Evolutionary conservation across 1,140 invertebrate species (phyloP).

Genomic region (Mylabris phalerata): DNA sequence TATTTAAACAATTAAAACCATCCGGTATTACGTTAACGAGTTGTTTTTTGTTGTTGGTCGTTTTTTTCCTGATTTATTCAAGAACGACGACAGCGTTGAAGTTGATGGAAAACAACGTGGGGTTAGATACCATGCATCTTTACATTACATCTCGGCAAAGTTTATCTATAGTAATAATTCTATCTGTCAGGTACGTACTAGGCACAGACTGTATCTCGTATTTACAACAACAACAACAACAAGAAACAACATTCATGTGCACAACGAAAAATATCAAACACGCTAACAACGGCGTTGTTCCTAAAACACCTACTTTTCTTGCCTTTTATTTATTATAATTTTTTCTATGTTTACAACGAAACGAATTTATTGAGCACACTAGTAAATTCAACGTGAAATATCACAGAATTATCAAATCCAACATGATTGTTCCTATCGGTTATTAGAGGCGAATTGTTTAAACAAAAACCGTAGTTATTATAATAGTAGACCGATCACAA

Average conservation of each 20-base stretch:
- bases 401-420: too few relatives aligned
- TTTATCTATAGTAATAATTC: slow-evolving; percentile 35
- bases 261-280: slow-evolving; percentile 25
- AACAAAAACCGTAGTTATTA: too few relatives aligned
- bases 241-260: slow-evolving; percentile 18
- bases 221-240: slow-evolving; percentile 15
- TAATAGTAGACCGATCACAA: slow-evolving; percentile 23
- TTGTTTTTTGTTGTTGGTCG: too few relatives aligned
- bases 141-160: slow-evolving; percentile 34
- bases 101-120: slow-evolving; percentile 34
- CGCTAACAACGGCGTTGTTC: slow-evolving; percentile 11
- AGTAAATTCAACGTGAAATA: too few relatives aligned
- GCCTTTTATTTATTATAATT: not conserved
- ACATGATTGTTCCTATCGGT: too few relatives aligned
- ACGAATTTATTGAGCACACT: slow-evolving; percentile 5
- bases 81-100: not conserved
- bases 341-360: not conserved
- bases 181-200: slow-evolving; percentile 30
- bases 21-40: too few relatives aligned
- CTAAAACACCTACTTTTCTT: slow-evolving; percentile 14
- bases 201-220: slow-evolving; percentile 28
- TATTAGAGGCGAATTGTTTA: too few relatives aligned
- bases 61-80: too few relatives aligned
- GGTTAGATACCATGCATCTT: slow-evolving; percentile 37
- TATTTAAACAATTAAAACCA: too few relatives aligned